Conservation (phyloP, 2,888 invertebrate genomes). For the Meiosimyza decipiens region DNA sequence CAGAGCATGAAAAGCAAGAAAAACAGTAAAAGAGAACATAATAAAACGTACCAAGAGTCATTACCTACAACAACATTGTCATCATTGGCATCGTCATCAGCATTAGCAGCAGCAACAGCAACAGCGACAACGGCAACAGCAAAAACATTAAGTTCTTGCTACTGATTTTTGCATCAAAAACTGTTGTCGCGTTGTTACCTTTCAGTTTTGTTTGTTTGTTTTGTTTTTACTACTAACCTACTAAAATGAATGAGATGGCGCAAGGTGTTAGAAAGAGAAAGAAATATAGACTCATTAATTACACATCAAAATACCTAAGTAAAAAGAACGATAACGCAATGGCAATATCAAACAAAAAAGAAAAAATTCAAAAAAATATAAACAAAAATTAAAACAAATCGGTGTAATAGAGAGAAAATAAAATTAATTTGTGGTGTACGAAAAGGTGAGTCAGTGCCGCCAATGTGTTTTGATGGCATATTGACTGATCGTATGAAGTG, state of each 20-base stretch:
- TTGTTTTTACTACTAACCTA: constrained; percentile 7
- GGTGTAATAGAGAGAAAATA: constrained; percentile 21
- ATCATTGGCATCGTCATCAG: no score
- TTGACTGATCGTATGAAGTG: no score
- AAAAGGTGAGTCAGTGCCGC: no score
- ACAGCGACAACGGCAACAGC: no score
- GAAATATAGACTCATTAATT: not conserved
- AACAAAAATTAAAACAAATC: constrained; percentile 17
- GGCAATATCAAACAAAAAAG: not conserved
- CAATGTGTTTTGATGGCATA: no score
- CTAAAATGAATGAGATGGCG: not conserved
- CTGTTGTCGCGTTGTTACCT: no score
- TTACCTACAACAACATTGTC: no score
- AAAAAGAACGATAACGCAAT: constrained; percentile 7
- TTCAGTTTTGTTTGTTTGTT: not conserved
- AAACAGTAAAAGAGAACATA: not conserved
- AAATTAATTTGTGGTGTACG: constrained; percentile 3
- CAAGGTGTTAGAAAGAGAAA: not conserved
- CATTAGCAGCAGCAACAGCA: no score
- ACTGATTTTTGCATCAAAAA: no score
- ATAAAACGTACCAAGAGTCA: not conserved
- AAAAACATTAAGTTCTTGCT: no score
- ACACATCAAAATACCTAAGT: not conserved
- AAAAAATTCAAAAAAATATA: constrained; percentile 8
- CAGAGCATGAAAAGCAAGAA: not conserved